Base-by-base conservation (phyloP, 2,113 vertebrate genomes). In the Oryzias javanicus region DNA sequence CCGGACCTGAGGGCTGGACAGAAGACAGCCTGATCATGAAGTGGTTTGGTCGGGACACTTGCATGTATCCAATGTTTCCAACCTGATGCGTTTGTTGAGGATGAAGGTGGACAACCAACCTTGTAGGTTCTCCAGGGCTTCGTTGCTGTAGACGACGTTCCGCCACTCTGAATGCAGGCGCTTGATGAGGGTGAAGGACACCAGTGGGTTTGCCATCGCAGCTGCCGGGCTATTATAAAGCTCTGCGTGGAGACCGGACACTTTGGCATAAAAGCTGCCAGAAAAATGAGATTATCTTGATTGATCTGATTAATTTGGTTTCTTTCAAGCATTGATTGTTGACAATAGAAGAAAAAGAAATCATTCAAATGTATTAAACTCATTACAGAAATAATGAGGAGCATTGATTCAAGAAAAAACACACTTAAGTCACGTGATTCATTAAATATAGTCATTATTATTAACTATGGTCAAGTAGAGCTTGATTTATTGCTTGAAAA, bases 181-280 rank as follows among this genome's bases (percentile, higher is more conserved):
- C 77, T 98, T 98, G 88, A 98, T 93, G 74, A 98, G 92, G 44
- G 93, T 89, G 84, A 94, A 98, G 1, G 95, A 94, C 64, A 93
- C 54, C 72, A 98, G 71, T 0, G 96, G 96, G 83, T 98, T 98
- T 8, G 90, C 88, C 76, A 93, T 87, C 0, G 92, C 87, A 19
- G 81, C 49, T 1, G 80, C 4, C 0, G 88, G 66, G 4, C 90
- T 91, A 56, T 88, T 82, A 60, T 87, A 87, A 6, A 88, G 75
- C 4, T 76, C 71, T 44, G 55, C 42, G 66, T 98, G 96, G 69
- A 94, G 75, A 0, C 72, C 75, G 14, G 86, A 90, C 15, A 96
- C 93, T 84, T 94, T 98, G 74, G 91, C 76, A 35, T 95, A 94
- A 85, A 98, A 98, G 53, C 96, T 98, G 74, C 25, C 68, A 81